Evolutionary conservation across 2,888 invertebrate genomes (phyloP), one percentile per base, ranked within the genome.

Genomic region (Pollenia amentaria): DNA sequence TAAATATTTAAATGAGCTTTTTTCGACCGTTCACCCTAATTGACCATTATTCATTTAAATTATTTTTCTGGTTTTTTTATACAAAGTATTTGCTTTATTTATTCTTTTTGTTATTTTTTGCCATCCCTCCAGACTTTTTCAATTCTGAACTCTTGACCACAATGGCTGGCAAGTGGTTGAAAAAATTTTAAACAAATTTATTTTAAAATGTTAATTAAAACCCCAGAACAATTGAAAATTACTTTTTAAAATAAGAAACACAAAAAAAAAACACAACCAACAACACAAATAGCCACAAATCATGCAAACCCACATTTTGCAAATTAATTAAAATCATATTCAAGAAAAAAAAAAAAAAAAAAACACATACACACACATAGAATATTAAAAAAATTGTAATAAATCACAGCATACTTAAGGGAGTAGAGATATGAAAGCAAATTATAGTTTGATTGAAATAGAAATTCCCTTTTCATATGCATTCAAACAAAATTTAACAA

Each of bases 261-360:
- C 12, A n/a, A 9, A 42, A 70, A 65, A 46, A 29, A 12, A 65
- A 65, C 29, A 65, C 29, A 57, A 64, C 11, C 14, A 51, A 44
- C 14, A 48, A 79, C 18, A 60, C 12, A 53, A 16, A 29, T 9
- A 70, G 73, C 81, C 75, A 62, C 75, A 75, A 51, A 67, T 51
- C 81, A 69, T 60, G 51, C 29, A 51, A 72, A 44, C 38, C 44
- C 48, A 29, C 48, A 53, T 21, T 76, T 67, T 53, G 60, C 29
- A 82, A 82, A 82, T 82, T 82, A 76, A 82, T 76, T 82, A 76
- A 80, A 76, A 76, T 60, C 14, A 67, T 69, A 62, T 51, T 60
- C 9, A 0, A 62, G 60, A 82, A 65, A 67, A 16, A 14, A 9
- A 82, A 65, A 57, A 16, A 14, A 9, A 11, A 42, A 51, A 10